These are phyloP conservation scores for pig (Sus scrofa) DNA, from an alignment of 2,113 vertebrate species.

Conservation along the genomic window T2T-Sscrofa CM000813.6:160196001-160196500, in stretches of 20 bases:
- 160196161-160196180: neutral
- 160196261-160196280: constrained; percentile 37
- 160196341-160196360: constrained; percentile 51
- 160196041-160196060: neutral
- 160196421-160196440: neutral
- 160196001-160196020: neutral
- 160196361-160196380: neutral
- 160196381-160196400: neutral
- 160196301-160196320: neutral
- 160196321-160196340: constrained; percentile 6
- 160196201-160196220: neutral
- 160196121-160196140: constrained; percentile 1
- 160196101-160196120: neutral
- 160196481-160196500: neutral
- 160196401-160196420: neutral
- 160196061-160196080: constrained; percentile 39
- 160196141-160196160: neutral
- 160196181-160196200: neutral
- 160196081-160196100: neutral
- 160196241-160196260: constrained; percentile 19
- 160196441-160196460: neutral
- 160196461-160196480: neutral
- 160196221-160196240: constrained; percentile 20
- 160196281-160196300: neutral
- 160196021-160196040: constrained; percentile 44